Evolutionary conservation across 1,140 invertebrate species (phyloP).

Genomic region (Apis laboriosa): DNA sequence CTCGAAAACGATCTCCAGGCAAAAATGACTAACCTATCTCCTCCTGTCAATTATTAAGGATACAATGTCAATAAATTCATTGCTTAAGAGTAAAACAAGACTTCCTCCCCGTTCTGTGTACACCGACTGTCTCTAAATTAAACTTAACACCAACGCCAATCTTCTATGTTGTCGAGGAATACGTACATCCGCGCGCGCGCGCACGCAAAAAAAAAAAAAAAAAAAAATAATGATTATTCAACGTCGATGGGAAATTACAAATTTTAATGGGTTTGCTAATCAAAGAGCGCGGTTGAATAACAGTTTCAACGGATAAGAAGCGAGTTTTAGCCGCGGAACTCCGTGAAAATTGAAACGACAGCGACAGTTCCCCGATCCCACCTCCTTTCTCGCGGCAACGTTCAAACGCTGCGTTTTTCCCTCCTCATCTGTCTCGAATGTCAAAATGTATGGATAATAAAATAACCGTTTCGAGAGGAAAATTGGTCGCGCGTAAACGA

Average conservation of each 20-base stretch:
- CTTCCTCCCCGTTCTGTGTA: too few relatives aligned
- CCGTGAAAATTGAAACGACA: constrained; percentile 47
- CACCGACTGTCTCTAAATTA: too few relatives aligned
- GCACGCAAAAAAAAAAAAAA: not conserved
- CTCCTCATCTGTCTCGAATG: constrained; percentile 39
- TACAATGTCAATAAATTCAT: not conserved
- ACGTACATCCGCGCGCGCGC: too few relatives aligned
- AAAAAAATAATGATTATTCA: not conserved
- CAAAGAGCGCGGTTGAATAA: not conserved
- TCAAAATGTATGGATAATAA: constrained; percentile 14
- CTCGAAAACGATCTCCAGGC: not conserved
- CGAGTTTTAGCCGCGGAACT: constrained; percentile 23
- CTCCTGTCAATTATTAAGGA: not conserved
- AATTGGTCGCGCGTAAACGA: constrained; percentile 18
- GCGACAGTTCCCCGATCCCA: constrained; percentile 40
- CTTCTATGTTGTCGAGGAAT: too few relatives aligned
- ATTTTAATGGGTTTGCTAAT: constrained; percentile 2
- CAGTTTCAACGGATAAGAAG: constrained; percentile 1
- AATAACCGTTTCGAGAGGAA: too few relatives aligned
- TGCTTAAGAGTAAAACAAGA: too few relatives aligned
- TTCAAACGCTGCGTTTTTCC: constrained; percentile 26
- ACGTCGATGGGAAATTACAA: not conserved
- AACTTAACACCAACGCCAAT: too few relatives aligned
- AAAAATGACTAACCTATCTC: not conserved
- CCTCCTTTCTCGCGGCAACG: constrained; percentile 38